Evolutionary conservation across 2,797 vertebrate genomes (phyloP), one percentile per base, ranked within the genome.

Genomic region (Typhlichthys subterraneus): DNA sequence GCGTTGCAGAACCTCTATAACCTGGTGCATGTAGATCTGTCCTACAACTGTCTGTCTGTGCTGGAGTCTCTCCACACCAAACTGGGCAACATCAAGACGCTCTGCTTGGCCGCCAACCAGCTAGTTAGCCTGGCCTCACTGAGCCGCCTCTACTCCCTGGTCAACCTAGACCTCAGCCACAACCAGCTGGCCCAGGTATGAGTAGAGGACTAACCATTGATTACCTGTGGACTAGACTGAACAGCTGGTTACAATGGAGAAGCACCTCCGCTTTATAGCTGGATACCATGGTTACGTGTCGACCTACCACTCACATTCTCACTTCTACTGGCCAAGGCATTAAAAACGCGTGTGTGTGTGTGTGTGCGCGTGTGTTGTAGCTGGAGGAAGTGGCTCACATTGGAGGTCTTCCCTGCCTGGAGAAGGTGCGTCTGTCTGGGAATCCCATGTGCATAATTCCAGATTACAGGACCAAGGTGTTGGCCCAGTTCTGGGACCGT

Each of bases 401-500:
- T 2, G 93, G 95, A 57, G 89, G 66, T 49, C 91, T 99, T 5
- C 98, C 97, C 0, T 99, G 97, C 84, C 85, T 99, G 64, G 98
- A 99, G 87, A 96, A 92, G 4, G 89, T 99, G 69, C 70, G 86
- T 42, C 85, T 99, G 57, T 87, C 88, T 59, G 92, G 86, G 80
- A 99, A 99, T 67, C 96, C 96, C 0, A 67, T 99, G 82, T 96
- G 95, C 85, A 97, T 98, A 90, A 94, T 96, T 80, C 96, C 98
- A 0, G 98, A 99, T 84, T 99, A 99, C 86, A 91, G 98, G 82
- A 99, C 97, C 76, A 98, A 97, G 88, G 95, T 98, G 45, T 92
- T 99, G 29, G 94, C 96, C 45, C 97, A 96, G 87, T 99, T 99
- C 73, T 97, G 96, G 69, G 98, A 99, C 73, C 88, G 97, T 6